These are phyloP conservation scores for Gymnoscopelus braueri DNA, from an alignment of 2,797 vertebrate genomes.

Conservation along the genomic window DNA sequence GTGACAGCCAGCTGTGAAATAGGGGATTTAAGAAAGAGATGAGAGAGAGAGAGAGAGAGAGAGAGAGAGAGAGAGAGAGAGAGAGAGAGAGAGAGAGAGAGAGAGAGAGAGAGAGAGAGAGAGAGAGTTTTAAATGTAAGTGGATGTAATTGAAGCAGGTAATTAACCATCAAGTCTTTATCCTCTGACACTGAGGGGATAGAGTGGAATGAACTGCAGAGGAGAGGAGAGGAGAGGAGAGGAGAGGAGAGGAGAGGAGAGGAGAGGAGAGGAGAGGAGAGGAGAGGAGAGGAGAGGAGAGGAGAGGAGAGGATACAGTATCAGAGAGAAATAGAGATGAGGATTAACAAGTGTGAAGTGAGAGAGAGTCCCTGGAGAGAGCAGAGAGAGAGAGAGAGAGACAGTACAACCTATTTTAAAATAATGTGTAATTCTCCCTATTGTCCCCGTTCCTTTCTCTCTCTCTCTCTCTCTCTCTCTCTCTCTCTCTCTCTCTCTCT, in stretches of 20 bases:
- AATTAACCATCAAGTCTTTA: conserved; percentile 37
- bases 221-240: not conserved
- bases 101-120: conserved; percentile 22
- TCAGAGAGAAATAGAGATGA: not conserved
- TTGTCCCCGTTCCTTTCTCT: conserved; percentile 26
- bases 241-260: not conserved
- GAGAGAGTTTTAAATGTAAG: conserved; percentile 23
- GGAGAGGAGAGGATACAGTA: not conserved
- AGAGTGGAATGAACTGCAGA: not conserved
- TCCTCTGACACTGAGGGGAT: conserved; percentile 3
- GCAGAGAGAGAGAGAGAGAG: not conserved
- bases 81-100: not conserved
- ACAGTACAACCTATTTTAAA: too few relatives aligned
- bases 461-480: too few relatives aligned
- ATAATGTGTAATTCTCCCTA: too few relatives aligned
- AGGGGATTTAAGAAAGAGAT: too few relatives aligned
- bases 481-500: not conserved
- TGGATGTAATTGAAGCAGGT: conserved; percentile 55
- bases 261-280: not conserved
- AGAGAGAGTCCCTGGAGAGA: not conserved
- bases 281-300: not conserved
- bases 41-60: too few relatives aligned
- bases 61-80: not conserved
- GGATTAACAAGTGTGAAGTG: not conserved
- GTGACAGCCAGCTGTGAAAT: too few relatives aligned